These are phyloP conservation scores for Corydoras maculifer DNA, from an alignment of 2,113 vertebrate species.

Conservation along the genomic window DNA sequence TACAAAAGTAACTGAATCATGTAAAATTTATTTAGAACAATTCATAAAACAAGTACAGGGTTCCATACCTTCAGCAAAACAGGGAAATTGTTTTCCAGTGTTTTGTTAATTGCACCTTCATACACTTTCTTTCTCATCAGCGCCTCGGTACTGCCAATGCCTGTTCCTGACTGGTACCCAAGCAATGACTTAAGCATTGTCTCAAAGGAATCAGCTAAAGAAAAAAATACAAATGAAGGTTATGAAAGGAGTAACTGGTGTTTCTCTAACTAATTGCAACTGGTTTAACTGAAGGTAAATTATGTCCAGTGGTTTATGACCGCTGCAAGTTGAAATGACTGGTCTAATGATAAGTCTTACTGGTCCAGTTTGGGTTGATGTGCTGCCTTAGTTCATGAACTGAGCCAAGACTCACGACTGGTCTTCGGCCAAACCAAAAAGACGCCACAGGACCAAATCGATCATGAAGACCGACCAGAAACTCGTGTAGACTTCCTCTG, in stretches of 20 bases:
- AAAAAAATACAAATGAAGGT: slow-evolving; percentile 20
- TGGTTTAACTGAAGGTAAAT: too few species aligned
- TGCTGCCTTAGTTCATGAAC: slow-evolving; percentile 80
- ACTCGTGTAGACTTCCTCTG: slow-evolving; percentile 85
- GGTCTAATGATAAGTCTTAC: slow-evolving; percentile 65
- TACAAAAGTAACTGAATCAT: neutral
- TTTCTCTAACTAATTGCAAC: too few species aligned
- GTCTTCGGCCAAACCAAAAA: slow-evolving; percentile 90
- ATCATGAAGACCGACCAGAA: slow-evolving; percentile 82
- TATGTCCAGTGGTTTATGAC: too few species aligned
- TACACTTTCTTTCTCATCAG: slow-evolving; percentile 79
- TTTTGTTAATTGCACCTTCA: slow-evolving; percentile 73
- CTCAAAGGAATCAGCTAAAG: slow-evolving; percentile 89
- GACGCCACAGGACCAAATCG: slow-evolving; percentile 82
- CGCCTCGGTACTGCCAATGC: slow-evolving; percentile 64
- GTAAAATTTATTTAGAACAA: neutral
- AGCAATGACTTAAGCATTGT: slow-evolving; percentile 93
- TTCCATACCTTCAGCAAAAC: slow-evolving; percentile 75
- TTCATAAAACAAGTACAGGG: neutral
- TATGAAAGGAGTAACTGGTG: too few species aligned
- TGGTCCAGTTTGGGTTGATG: slow-evolving; percentile 83
- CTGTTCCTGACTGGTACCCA: slow-evolving; percentile 75
- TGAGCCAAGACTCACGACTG: slow-evolving; percentile 86
- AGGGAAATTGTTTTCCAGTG: slow-evolving; percentile 75
- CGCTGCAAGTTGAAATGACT: too few species aligned